A percentile compares a stretch with the other conserved stretches of the same genome.
Conservation (phyloP, 2,113 vertebrate species). For the Tupaia tana region DNA sequence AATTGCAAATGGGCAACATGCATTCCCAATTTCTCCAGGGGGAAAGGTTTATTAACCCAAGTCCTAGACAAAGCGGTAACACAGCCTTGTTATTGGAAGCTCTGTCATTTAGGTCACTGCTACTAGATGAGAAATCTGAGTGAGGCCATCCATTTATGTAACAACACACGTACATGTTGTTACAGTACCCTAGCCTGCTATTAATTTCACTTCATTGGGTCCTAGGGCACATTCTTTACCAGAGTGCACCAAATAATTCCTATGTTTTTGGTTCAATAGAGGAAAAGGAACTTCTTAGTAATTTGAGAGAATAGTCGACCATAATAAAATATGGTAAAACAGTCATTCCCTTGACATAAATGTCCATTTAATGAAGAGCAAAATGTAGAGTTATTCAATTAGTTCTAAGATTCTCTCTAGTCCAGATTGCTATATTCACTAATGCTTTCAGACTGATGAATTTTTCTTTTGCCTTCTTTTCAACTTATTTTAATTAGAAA, state of each 20-base stretch:
- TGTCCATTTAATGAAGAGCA: slow-evolving; percentile 37
- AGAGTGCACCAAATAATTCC: background rate
- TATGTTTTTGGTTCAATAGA: slow-evolving; percentile 2
- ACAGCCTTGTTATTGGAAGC: background rate
- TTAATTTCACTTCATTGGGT: slow-evolving; percentile 28
- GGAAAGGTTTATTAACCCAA: slow-evolving; percentile 52
- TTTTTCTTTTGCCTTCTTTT: background rate
- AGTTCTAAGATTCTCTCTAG: background rate
- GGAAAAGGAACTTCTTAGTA: slow-evolving; percentile 31
- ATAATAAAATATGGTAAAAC: slow-evolving; percentile 19
- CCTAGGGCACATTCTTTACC: background rate
- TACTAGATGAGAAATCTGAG: slow-evolving; percentile 15
- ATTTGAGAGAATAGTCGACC: slow-evolving; percentile 3
- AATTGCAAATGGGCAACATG: slow-evolving; percentile 21
- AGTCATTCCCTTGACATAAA: slow-evolving; percentile 42
- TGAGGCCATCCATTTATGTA: background rate
- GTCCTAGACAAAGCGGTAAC: background rate
- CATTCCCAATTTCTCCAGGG: slow-evolving; percentile 26
- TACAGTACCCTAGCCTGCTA: background rate
- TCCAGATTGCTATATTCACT: background rate
- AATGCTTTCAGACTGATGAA: background rate
- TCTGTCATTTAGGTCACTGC: background rate
- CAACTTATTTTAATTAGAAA: slow-evolving; percentile 27
- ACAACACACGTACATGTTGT: background rate
- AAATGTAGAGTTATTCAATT: slow-evolving; percentile 24